Percentiles rank a stretch among this genome's conserved stretches.
Evolutionary conservation across 2,888 invertebrate species (phyloP).

Genomic region (Hypolimnas misippus): DNA sequence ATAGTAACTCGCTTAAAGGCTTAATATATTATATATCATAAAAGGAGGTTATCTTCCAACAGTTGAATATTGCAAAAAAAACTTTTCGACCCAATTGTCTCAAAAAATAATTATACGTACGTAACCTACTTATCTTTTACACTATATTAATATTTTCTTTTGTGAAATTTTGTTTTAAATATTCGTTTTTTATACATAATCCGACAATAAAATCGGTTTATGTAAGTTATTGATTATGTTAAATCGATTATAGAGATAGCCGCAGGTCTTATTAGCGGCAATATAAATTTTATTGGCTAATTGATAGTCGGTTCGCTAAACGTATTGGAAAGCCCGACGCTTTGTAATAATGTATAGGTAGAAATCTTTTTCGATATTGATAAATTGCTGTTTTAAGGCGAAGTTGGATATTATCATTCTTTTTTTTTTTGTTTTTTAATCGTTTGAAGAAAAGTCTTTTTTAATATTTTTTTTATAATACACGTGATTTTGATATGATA

Average conservation of each 20-base stretch:
- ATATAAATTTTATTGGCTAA: constrained; percentile 46
- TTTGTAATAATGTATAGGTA: constrained; percentile 42
- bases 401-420: constrained; percentile 15
- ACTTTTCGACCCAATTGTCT: neutral
- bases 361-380: constrained; percentile 50
- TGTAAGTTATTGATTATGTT: constrained; percentile 44
- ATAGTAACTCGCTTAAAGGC: too few species aligned
- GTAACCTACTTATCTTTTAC: neutral
- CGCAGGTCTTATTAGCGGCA: constrained; percentile 43
- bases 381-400: constrained; percentile 44
- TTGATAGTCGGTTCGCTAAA: constrained; percentile 39
- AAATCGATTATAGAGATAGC: constrained; percentile 40
- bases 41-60: too few species aligned
- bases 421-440: too few species aligned
- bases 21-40: too few species aligned
- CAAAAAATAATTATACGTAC: neutral
- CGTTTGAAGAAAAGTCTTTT: too few species aligned
- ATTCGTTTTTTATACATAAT: constrained; percentile 20
- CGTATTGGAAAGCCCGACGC: constrained; percentile 45
- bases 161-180: constrained; percentile 12
- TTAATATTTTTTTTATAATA: too few species aligned
- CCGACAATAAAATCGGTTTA: constrained; percentile 28
- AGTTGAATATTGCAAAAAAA: too few species aligned
- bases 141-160: neutral
- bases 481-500: too few species aligned